Percentiles rank a stretch among this genome's conserved stretches.
Conservation (phyloP, 2,113 vertebrate genomes). For the Chloroceryle aenea region DNA sequence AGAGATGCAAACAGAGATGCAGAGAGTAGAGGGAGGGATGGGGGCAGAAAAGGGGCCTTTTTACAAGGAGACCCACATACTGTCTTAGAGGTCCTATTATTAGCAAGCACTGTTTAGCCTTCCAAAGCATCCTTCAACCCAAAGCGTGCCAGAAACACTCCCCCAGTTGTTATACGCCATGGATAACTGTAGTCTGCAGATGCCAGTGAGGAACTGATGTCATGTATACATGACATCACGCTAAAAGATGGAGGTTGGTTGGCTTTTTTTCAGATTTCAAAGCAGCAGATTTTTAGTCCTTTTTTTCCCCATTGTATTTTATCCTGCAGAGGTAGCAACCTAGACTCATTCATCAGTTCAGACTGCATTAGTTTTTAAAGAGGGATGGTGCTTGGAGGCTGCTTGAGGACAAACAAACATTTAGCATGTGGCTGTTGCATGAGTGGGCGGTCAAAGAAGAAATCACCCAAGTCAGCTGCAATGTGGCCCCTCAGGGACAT, state of each 20-base stretch:
- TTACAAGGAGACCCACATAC: background rate
- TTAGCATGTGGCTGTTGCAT: background rate
- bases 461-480: fast-evolving
- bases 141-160: background rate
- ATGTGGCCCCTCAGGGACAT: background rate
- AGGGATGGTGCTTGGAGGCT: background rate
- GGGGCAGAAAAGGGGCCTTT: background rate
- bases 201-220: slow-evolving; percentile 25
- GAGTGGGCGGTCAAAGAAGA: background rate
- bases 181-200: slow-evolving; percentile 51
- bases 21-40: background rate
- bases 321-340: background rate
- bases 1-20: background rate
- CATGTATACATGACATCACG: background rate
- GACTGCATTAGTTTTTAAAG: background rate
- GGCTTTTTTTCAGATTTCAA: background rate
- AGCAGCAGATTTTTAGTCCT: background rate
- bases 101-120: slow-evolving; percentile 47
- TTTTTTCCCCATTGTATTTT: background rate
- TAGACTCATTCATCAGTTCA: background rate
- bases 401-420: background rate
- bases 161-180: slow-evolving; percentile 17
- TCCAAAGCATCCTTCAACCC: background rate
- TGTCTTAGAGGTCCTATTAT: slow-evolving; percentile 6
- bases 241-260: background rate